Percentiles rank a stretch among this genome's conserved stretches.
phyloP scores from a whole-genome alignment of 2,113 vertebrate genomes.

The Melanerpes formicivorus region DNA sequence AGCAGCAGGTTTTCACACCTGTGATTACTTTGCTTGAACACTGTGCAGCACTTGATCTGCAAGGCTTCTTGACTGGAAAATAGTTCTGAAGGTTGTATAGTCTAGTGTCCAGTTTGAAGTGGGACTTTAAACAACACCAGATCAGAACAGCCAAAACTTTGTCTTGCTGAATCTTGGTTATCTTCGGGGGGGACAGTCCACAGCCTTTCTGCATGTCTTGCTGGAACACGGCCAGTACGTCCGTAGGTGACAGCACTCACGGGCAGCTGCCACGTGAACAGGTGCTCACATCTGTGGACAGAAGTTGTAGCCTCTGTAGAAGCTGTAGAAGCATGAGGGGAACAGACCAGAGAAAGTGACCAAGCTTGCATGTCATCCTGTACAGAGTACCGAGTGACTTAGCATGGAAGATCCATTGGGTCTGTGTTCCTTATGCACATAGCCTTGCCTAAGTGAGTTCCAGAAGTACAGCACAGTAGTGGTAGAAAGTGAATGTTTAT shows the following conservation, averaged over 20 bases:
- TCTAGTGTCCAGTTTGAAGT: background rate
- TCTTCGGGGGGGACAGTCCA: background rate
- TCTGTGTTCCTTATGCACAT: background rate
- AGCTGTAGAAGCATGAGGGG: background rate
- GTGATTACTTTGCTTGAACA: background rate
- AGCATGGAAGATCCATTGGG: background rate
- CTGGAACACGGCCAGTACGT: background rate
- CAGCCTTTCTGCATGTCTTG: fast-evolving
- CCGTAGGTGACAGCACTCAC: background rate
- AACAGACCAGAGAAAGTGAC: background rate
- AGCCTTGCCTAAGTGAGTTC: background rate
- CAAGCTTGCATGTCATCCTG: background rate
- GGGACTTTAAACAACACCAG: background rate
- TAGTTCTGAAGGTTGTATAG: background rate
- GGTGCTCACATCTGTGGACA: background rate
- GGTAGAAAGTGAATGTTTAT: background rate
- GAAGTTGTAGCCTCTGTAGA: background rate
- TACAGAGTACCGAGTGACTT: background rate
- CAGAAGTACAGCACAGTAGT: background rate
- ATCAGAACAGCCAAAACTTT: background rate
- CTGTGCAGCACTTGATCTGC: background rate
- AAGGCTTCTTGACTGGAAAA: background rate
- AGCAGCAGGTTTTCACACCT: background rate
- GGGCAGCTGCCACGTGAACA: background rate
- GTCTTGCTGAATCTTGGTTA: background rate